Conservation (phyloP, 2,888 invertebrate genomes). For the Standfussiana lucernea region DNA sequence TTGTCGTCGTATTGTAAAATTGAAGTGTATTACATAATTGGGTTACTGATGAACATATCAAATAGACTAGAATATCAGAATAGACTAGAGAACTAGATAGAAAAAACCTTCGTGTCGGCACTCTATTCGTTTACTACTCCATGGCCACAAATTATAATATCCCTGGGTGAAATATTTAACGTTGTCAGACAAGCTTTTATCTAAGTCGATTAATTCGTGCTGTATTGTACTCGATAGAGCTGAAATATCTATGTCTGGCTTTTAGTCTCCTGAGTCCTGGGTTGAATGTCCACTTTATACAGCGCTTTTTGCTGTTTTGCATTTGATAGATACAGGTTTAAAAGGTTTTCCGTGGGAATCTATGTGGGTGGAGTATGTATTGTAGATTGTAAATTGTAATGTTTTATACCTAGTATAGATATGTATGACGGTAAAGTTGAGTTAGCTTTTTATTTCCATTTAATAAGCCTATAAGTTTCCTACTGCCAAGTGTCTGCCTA, state of each 20-base stretch:
- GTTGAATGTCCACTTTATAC: constrained; percentile 43
- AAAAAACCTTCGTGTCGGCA: neutral
- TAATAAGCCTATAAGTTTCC: neutral
- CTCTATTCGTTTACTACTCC: constrained; percentile 36
- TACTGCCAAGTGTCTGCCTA: neutral
- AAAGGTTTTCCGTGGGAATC: constrained; percentile 32
- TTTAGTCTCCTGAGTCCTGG: constrained; percentile 27
- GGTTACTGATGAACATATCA: too few species aligned
- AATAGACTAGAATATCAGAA: too few species aligned
- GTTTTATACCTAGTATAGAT: neutral
- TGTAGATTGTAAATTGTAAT: neutral
- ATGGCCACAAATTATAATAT: constrained; percentile 66
- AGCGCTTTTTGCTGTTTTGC: constrained; percentile 51
- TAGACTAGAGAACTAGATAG: too few species aligned
- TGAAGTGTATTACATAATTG: too few species aligned
- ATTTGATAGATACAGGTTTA: constrained; percentile 51
- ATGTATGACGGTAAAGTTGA: neutral
- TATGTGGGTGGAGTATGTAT: constrained; percentile 26
- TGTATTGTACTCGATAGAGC: constrained; percentile 51
- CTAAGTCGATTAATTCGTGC: constrained; percentile 65
- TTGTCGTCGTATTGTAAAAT: too few species aligned
- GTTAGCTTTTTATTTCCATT: neutral
- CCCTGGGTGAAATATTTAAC: constrained; percentile 65
- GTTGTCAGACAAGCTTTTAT: constrained; percentile 64
- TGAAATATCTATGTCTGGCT: constrained; percentile 49